phyloP scores from a whole-genome alignment of 2,113 vertebrate species.

The Urocolius indicus region DNA sequence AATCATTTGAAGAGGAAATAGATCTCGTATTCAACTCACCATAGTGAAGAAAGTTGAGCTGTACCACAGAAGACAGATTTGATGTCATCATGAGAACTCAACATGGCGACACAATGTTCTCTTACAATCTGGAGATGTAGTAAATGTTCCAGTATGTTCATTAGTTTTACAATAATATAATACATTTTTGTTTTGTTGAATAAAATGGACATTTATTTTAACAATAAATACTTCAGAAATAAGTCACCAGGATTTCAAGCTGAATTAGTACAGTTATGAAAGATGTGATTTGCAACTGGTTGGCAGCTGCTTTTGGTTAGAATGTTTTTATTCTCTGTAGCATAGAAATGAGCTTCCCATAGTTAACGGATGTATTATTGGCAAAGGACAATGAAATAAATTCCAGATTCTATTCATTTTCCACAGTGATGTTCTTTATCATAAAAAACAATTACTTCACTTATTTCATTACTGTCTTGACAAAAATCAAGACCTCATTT shows the following conservation, averaged over 20 bases:
- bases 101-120: background rate
- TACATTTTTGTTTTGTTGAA: background rate
- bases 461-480: conserved; percentile 1
- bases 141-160: background rate
- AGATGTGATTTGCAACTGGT: background rate
- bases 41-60: background rate
- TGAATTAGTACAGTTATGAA: conserved; percentile 10
- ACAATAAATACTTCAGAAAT: background rate
- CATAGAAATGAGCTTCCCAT: conserved; percentile 25
- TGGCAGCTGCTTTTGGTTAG: conserved; percentile 37
- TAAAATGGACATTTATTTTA: conserved; percentile 15
- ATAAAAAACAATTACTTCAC: conserved; percentile 12
- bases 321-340: conserved; percentile 44
- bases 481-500: conserved; percentile 37
- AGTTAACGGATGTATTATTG: background rate
- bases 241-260: background rate
- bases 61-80: background rate
- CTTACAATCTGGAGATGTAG: background rate
- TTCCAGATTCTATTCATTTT: conserved; percentile 17
- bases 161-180: background rate
- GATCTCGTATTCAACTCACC: background rate
- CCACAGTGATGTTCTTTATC: conserved; percentile 20
- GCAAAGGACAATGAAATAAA: conserved; percentile 36
- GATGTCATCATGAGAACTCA: background rate
- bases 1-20: background rate